Base-by-base conservation (phyloP, 2,797 vertebrate genomes). In the Chrosomus eos region DNA sequence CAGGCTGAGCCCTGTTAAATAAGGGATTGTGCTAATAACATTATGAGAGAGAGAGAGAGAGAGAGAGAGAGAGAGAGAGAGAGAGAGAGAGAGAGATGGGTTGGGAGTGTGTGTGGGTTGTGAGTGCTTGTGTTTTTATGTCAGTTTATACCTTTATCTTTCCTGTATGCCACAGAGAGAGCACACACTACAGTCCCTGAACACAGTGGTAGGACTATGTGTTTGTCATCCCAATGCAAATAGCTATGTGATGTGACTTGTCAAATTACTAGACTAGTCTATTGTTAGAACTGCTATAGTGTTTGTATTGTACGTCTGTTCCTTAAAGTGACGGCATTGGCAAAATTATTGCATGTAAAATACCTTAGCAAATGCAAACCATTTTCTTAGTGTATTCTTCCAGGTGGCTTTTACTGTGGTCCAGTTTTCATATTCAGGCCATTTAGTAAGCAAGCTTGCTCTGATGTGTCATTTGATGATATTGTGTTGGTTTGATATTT, bases 11-110 rank as follows among this genome's bases (percentile, higher is more conserved):
- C 72, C 33, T 88, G 68, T 51, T 91, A 88, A 92, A 90, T 88
- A 86, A 45, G 58, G 92, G 93, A 92, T 93, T 94, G 90, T 26
- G 84, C 89, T 93, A 92, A 94, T 93, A 90, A 90, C 90, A 92
- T 94, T 94, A 93, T 26, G 18, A 68, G 55, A 38, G 55, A 48
- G 40, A 0, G 40, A 10, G 40, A 43, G 40, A 43, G 45, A 18
- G 13, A 45, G 13, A 45, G 18, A 70, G n/a, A n/a, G n/a, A n/a
- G n/a, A n/a, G 18, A 68, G 55, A 38, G 55, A 48, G 40, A 0
- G 40, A 10, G 40, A 43, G 18, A 68, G 55, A 38, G 55, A 48
- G 40, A 0, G 40, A 10, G 40, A 43, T n/a, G n/a, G n/a, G n/a
- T n/a, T n/a, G n/a, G n/a, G n/a, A n/a, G n/a, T n/a, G 45, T 9